Evolutionary conservation across 2,888 invertebrate species (phyloP), one percentile per base, ranked within the genome.

Genomic region (Lycophotia porphyrea): DNA sequence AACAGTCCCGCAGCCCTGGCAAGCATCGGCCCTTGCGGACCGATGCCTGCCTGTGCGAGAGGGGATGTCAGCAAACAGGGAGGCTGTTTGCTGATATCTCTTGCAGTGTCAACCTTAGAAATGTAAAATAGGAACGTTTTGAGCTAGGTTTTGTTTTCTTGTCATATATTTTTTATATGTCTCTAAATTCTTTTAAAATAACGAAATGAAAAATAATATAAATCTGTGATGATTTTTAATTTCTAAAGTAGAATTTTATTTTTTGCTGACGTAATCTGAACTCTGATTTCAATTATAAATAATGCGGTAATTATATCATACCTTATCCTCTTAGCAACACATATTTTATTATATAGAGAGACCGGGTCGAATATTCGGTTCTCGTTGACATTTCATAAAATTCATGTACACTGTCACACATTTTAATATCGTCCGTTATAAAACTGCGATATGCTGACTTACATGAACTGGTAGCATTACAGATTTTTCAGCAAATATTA

Each of bases 121-220:
- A 74, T 67, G 24, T 74, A 49, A 74, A 71, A 65, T 69, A 69
- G 65, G 18, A 68, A 47, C 27, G 13, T 39, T 61, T 60, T 49
- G 27, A 71, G 39, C 36, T 58, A 65, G 58, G 24, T 80, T 77
- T 61, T 76, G 18, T 64, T 75, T 75, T 77, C 24, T 5, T 60
- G n/a, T 49, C 44, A 15, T 34, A 42, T 21, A 27, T 64, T 42
- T 49, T 34, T 34, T 11, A 13, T n/a, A 44, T n/a, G n/a, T 15
- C 24, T 64, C 55, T 47, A 4, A 36, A 31, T 58, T 36, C 4
- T 39, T 15, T 44, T 36, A n/a, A 34, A 69, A 52, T 69, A 82
- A 82, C 52, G 42, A 64, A 24, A 49, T 64, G 31, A 9, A 73
- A 36, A 72, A 21, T 61, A 42, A 60, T 47, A 21, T 44, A 31